A percentile compares a stretch with the other conserved stretches of the same genome.
Conservation (phyloP, 2,888 invertebrate species). For the Pyrgus malvae region DNA sequence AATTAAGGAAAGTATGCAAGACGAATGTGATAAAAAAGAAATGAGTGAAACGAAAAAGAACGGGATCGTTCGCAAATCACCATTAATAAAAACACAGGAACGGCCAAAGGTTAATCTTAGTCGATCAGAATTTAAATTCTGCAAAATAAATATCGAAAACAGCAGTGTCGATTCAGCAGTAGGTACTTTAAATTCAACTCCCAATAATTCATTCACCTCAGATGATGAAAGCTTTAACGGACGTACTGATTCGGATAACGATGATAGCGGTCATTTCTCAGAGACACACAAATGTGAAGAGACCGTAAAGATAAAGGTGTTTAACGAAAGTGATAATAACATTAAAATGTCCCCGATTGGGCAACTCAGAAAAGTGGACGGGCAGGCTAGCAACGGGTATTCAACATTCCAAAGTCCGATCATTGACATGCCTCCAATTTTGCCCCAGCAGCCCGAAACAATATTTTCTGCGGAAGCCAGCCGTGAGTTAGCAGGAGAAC, state of each 20-base stretch:
- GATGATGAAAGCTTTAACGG: slow-evolving; percentile 78
- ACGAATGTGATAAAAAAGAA: slow-evolving; percentile 70
- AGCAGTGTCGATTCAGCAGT: slow-evolving; percentile 78
- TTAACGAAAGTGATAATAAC: slow-evolving; percentile 70
- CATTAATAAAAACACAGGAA: slow-evolving; percentile 85
- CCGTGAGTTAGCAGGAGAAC: slow-evolving; percentile 91
- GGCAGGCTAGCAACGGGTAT: slow-evolving; percentile 68
- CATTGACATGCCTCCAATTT: slow-evolving; percentile 72
- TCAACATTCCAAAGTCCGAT: slow-evolving; percentile 76
- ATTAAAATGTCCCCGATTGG: slow-evolving; percentile 71
- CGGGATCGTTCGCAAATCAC: slow-evolving; percentile 80
- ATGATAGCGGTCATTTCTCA: slow-evolving; percentile 78
- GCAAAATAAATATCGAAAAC: slow-evolving; percentile 77
- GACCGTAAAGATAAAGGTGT: slow-evolving; percentile 77
- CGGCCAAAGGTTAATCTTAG: slow-evolving; percentile 84
- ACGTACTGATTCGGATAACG: slow-evolving; percentile 82
- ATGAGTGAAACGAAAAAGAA: slow-evolving; percentile 73
- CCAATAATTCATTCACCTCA: slow-evolving; percentile 74
- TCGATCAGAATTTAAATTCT: slow-evolving; percentile 77
- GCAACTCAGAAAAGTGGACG: slow-evolving; percentile 69
- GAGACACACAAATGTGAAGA: slow-evolving; percentile 74
- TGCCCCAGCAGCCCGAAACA: slow-evolving; percentile 66
- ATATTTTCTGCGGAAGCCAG: slow-evolving; percentile 83
- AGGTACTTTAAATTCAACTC: slow-evolving; percentile 81
- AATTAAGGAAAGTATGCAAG: slow-evolving; percentile 73